Evolutionary conservation across 2,113 vertebrate genomes (phyloP), one percentile per base, ranked within the genome.

Genomic region (Sterrhoptilus dennistouni): DNA sequence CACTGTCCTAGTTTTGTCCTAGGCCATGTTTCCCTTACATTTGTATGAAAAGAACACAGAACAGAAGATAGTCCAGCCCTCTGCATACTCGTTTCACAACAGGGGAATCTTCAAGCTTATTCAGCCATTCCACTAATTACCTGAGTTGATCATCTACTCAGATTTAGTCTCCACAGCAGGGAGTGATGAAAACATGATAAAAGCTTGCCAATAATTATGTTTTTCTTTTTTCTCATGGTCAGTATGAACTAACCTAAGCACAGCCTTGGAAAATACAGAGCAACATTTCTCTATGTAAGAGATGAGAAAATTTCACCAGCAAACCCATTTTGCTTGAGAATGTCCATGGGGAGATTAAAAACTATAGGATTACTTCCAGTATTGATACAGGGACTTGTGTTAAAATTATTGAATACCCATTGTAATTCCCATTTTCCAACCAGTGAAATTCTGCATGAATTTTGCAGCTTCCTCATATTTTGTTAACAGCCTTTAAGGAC

Each of bases 191-290:
- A 96, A 74, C 66, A 65, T 22, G 79, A 47, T 57, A 85, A 89
- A 88, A 76, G 54, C 53, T 89, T 90, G 13, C 11, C 85, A 85
- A 69, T 88, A 93, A 79, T 71, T 65, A 72, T 72, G 49, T 3
- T 86, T 85, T 87, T 56, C 28, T 84, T 76, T 91, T 94, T 94
- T 94, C 78, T 91, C 77, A 38, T 91, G 83, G 72, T 60, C 83
- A 87, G 28, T 57, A 11, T 64, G 56, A 91, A 61, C 50, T 36
- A 84, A 83, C 57, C 31, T 69, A 22, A 65, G n/a, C 22, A 57
- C 19, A 76, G 27, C 7, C 21, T 89, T 84, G 78, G 78, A 61
- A 91, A 64, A 89, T 8, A 44, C 5, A 54, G n/a, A 69, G 63
- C 24, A 35, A 50, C 18, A 12, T 86, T 69, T 54, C 68, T n/a